Base-by-base conservation (phyloP, 2,888 invertebrate species). In the Celastrina argiolus region DNA sequence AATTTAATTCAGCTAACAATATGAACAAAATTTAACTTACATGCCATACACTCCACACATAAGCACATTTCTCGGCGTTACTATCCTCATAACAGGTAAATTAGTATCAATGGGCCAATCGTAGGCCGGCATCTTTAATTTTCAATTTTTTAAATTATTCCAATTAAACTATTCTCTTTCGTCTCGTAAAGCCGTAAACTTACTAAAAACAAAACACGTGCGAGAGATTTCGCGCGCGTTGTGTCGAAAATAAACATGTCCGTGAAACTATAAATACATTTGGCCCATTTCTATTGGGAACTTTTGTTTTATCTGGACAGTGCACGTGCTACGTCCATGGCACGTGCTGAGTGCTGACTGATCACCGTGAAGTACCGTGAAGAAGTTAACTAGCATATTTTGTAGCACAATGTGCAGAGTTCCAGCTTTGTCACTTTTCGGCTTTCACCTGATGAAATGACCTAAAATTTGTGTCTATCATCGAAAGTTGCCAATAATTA, bases 1-100 rank as follows among this genome's bases (percentile, higher is more conserved):
- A n/a, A n/a, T 26, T 22, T 41, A 18, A 10, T 6, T 22, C 18
- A 18, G 42, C 42, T 8, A 45, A 22, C 22, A 4, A 51, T 22
- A 22, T 10, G 7, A 4, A 51, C n/a, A n/a, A 51, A 26, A 26
- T 12, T 22, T 12, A 51, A 83, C 84, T 88, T 72, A 88, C 89
- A 84, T 82, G 71, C 89, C 88, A 74, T 76, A 89, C 14, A 80
- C 78, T 68, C 85, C 88, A 72, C 83, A 80, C 77, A 84, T 79
- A 42, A 78, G 67, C 18, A 75, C 78, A 77, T 84, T 82, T 67
- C 76, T 77, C 0, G 89, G 89, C 0, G 87, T 82, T 18, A 79
- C 78, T 28, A 89, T 81, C n/a, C 81, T 78, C 87, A 87, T 87
- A 12, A 88, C 85, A 2, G 87, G 88, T 42, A 87, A 76, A 75